Conservation (phyloP, 2,797 vertebrate species). For the Hapalemur alaotrensis region DNA sequence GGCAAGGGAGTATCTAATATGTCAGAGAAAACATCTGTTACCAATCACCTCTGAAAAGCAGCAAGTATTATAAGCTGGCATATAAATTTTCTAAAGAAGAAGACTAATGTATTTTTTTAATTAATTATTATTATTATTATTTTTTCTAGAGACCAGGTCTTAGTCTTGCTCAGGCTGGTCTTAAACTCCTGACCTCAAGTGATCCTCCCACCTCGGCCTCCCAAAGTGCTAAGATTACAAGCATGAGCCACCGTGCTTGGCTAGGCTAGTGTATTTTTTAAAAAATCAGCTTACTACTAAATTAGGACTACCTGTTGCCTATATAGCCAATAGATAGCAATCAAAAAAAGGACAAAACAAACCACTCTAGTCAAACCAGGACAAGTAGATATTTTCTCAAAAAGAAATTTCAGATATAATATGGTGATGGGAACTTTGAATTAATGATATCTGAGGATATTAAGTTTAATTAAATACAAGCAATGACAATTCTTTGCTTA, state of each 20-base stretch:
- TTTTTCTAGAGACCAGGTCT: too few relatives aligned
- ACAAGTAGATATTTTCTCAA: background rate
- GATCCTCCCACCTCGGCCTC: too few relatives aligned
- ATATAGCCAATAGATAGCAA: background rate
- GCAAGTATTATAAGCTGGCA: background rate
- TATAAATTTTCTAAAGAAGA: background rate
- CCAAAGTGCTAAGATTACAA: too few relatives aligned
- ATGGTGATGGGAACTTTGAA: background rate
- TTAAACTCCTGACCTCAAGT: too few relatives aligned
- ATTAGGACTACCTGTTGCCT: background rate
- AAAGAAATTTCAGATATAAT: constrained; percentile 18
- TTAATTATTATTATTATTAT: too few relatives aligned
- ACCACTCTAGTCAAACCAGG: background rate
- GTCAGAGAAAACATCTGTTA: background rate
- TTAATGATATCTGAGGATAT: background rate
- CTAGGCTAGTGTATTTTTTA: too few relatives aligned
- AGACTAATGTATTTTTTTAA: background rate
- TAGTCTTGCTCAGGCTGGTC: too few relatives aligned
- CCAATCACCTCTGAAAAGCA: background rate
- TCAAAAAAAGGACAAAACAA: background rate
- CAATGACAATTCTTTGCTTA: constrained; percentile 51
- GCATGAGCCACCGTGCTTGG: too few relatives aligned
- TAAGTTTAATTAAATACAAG: background rate
- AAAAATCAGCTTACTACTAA: background rate
- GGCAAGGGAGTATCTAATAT: background rate